Evolutionary conservation across 1,140 invertebrate genomes (phyloP), one percentile per base, ranked within the genome.

Genomic region (Anastrepha ludens): DNA sequence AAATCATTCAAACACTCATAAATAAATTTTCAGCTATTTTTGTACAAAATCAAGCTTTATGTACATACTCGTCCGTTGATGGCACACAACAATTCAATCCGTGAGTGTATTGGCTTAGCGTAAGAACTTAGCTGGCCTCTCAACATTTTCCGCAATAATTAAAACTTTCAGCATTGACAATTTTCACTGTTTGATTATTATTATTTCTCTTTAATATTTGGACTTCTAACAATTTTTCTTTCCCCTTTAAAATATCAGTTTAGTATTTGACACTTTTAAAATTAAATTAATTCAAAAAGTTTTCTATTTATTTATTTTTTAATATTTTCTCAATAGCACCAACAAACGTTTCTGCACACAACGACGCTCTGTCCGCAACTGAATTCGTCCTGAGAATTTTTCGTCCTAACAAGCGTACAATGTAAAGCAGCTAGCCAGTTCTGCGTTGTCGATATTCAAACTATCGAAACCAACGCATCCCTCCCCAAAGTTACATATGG

Each of bases 61-160:
- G 6, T 0, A 81, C 74, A 81, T 81, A 81, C 74, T 20, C 74
- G 74, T 81, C 44, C 74, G 15, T 8, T 55, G 74, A 81, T 81
- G 74, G 47, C 74, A 81, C 50, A 81, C 74, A 81, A 81, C 74
- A 55, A 81, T 81, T 81, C 20, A 55, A 55, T 55, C 47, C 74
- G 17, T 20, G 47, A 81, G n/a, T 81, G 74, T 81, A 55, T 81
- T 81, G 74, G 74, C 74, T 81, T 81, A 81, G 74, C 74, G 47
- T 55, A 55, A 55, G 44, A 55, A 81, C 44, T 81, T 81, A 81
- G 74, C 47, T 81, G 74, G 47, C 74, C 47, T 81, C 47, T 81
- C 41, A 81, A 81, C 74, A 81, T 81, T 81, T 81, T 81, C 47
- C 74, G 55, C 74, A 81, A 55, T 29, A 55, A 81, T 55, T 11